Base-by-base conservation (phyloP, 2,797 vertebrate genomes). In the Mus caroli region DNA sequence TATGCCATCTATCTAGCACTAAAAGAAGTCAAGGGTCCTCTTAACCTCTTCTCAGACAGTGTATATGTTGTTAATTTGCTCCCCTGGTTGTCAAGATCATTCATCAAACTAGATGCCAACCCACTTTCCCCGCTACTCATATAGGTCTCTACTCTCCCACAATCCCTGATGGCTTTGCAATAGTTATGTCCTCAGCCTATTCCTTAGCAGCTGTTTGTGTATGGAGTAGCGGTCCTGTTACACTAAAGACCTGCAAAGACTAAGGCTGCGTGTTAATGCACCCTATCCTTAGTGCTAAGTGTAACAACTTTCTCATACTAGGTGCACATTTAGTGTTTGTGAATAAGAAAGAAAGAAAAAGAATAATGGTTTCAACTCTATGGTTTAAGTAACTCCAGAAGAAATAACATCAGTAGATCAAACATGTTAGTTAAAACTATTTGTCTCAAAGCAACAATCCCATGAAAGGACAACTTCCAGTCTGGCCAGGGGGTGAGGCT, bases 261-360 rank as follows among this genome's bases (percentile, higher is more conserved):
- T 20, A 67, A 22, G 20, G 56, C 26, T 28, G 1, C 10, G 6
- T 54, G 17, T 87, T 50, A 84, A 60, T 62, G 17, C 37, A 28
- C 73, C 58, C 56, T 46, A 46, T 12, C 46, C 17, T 46, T 11
- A 40, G 62, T 40, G 60, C 11, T 85, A 89, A 90, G 26, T 34
- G 73, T 9, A 89, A n/a, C 6, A 43, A n/a, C 77, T 40, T 92
- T 6, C 26, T 91, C 50, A 14, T 43, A 69, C 4, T 1, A 90
- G 26, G 20, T 71, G 82, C 46, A 94, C 60, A 77, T 24, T 92
- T 73, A 88, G 76, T 71, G 24, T 88, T 75, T 78, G 79, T 76
- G 64, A 94, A 85, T n/a, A 77, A 93, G 40, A 94, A 22, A 82
- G 13, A 89, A 5, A 96, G 26, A 76, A 46, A 50, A 84, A 54